These are phyloP conservation scores for Ethmia dodecea DNA, from an alignment of 2,888 invertebrate genomes.

Conservation along the genomic window DNA sequence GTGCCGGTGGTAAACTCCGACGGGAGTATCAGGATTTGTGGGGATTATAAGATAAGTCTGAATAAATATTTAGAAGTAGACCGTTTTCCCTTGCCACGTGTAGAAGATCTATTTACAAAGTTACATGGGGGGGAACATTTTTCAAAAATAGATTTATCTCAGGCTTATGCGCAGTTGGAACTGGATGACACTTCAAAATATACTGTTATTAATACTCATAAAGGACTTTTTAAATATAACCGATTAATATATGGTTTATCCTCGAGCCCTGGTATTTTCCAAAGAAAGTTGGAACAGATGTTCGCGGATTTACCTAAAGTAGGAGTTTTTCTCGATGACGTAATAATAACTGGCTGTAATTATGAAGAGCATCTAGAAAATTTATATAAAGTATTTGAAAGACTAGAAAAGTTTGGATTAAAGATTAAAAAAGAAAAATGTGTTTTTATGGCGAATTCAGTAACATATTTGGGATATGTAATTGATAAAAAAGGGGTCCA, in stretches of 20 bases:
- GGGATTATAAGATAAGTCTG: constrained; percentile 24
- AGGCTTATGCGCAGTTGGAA: constrained; percentile 1
- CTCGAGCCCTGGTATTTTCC: too few relatives aligned
- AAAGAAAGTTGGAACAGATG: constrained; percentile 1
- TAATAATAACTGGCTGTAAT: constrained; percentile 7
- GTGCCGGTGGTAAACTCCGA: constrained; percentile 25
- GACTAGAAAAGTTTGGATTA: constrained; percentile 5
- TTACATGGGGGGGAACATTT: constrained; percentile 18
- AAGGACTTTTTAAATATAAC: constrained; percentile 17
- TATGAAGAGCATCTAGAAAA: constrained; percentile 2
- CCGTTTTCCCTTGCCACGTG: constrained; percentile 20
- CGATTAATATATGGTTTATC: constrained; percentile 10
- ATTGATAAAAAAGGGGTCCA: constrained; percentile 8
- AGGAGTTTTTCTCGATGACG: constrained; percentile 9
- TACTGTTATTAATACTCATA: constrained; percentile 6
- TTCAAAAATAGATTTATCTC: too few relatives aligned
- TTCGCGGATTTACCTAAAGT: constrained; percentile 1
- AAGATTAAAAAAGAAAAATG: too few relatives aligned
- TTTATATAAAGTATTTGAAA: constrained; percentile 7
- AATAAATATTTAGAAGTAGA: constrained; percentile 26
- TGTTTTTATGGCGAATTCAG: constrained; percentile 11
- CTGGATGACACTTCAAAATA: constrained; percentile 1
- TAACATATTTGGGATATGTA: constrained; percentile 6
- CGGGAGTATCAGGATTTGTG: constrained; percentile 25
- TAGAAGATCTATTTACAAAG: constrained; percentile 19